These are phyloP conservation scores for Orthonyx spaldingii DNA, from an alignment of 2,113 vertebrate genomes.

Conservation along the genomic window DNA sequence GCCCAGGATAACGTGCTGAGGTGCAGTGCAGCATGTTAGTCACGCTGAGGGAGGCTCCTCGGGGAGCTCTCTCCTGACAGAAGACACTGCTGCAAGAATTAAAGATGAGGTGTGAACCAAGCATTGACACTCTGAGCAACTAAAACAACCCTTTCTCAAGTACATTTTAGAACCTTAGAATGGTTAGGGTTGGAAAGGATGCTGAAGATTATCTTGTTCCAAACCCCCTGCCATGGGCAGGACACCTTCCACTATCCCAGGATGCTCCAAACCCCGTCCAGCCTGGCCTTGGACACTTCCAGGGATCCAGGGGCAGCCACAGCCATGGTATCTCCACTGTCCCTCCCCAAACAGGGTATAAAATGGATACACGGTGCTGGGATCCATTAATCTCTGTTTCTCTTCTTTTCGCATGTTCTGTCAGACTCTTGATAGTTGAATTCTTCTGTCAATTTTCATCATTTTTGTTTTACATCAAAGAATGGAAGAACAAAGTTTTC, in stretches of 20 bases:
- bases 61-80: neutral
- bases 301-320: neutral
- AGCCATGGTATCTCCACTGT: neutral
- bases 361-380: neutral
- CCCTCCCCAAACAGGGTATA: neutral
- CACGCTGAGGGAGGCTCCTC: neutral
- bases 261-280: rapidly evolving
- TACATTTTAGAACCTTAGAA: neutral
- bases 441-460: conserved; percentile 11
- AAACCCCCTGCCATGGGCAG: neutral
- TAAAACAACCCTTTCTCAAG: neutral
- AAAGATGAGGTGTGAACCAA: neutral
- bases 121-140: neutral
- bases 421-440: neutral
- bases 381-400: neutral
- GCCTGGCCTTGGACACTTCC: neutral
- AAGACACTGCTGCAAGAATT: neutral
- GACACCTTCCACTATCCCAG: neutral
- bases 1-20: neutral
- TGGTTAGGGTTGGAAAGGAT: neutral
- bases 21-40: neutral
- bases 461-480: conserved; percentile 6
- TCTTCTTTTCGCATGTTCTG: neutral
- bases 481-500: neutral
- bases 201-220: neutral